A percentile compares a stretch with the other conserved stretches of the same genome.
Conservation (phyloP, 1,140 invertebrate genomes). For the Araneus ventricosus region DNA sequence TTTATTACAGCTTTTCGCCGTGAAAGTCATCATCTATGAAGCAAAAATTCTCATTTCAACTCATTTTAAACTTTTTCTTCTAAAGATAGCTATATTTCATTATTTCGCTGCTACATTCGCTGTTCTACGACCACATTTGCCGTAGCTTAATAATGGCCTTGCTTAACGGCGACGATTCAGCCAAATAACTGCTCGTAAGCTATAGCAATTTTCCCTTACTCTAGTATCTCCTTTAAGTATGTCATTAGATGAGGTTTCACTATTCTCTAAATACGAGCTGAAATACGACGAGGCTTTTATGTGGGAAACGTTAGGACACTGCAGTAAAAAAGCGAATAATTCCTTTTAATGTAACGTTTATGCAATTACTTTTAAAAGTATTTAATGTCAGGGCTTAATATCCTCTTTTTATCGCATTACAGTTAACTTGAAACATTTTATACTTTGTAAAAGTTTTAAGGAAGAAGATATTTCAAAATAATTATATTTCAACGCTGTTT, state of each 20-base stretch:
- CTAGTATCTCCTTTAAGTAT: neutral
- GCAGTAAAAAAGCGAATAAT: neutral
- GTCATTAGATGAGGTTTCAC: neutral
- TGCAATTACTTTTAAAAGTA: neutral
- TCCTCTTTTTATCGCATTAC: neutral
- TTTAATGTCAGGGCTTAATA: neutral
- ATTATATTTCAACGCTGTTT: no score
- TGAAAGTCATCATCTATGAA: no score
- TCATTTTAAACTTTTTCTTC: no score
- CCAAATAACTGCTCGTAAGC: slow-evolving; percentile 4
- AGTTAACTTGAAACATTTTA: neutral
- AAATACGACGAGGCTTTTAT: neutral
- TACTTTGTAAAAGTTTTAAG: no score
- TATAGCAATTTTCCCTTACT: neutral
- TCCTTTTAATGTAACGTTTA: neutral
- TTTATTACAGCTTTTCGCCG: no score
- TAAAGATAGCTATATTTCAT: no score
- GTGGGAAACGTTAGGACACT: neutral
- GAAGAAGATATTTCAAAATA: no score
- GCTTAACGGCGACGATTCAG: neutral
- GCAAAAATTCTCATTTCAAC: no score
- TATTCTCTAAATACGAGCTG: neutral
- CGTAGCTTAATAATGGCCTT: neutral
- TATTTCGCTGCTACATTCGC: no score
- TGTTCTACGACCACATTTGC: no score